Evolutionary conservation across 2,113 vertebrate genomes (phyloP).

Genomic region (Dasypus novemcinctus): DNA sequence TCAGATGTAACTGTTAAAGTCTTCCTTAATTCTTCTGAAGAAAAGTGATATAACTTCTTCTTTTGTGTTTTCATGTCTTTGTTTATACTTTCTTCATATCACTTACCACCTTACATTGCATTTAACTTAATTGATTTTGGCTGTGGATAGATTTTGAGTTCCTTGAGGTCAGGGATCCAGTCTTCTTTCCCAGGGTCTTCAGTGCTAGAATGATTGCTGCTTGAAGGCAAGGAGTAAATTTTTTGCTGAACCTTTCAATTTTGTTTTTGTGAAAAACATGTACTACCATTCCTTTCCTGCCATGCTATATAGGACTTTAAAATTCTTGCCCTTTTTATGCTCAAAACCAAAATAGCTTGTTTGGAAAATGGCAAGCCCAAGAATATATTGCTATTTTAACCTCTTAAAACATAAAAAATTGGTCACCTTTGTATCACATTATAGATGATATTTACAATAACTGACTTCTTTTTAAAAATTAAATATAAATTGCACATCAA

Average conservation of each 20-base stretch:
- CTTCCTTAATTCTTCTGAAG: not conserved
- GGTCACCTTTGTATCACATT: not conserved
- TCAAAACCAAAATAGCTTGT: not conserved
- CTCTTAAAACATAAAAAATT: not conserved
- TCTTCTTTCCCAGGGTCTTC: not conserved
- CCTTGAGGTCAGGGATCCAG: not conserved
- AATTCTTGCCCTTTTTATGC: not conserved
- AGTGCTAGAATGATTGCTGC: not conserved
- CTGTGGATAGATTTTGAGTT: not conserved
- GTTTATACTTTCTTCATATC: not conserved
- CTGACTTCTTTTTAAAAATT: not conserved
- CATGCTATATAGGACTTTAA: not conserved
- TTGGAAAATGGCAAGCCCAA: not conserved
- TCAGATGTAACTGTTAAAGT: not conserved
- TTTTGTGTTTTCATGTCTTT: not conserved
- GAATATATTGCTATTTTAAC: not conserved
- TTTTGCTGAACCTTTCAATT: not conserved
- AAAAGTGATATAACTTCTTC: not conserved
- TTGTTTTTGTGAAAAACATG: not conserved
- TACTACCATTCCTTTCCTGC: not conserved
- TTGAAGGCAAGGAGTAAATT: not conserved
- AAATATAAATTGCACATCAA: not conserved
- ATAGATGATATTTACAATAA: not conserved
- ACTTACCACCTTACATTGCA: not conserved
- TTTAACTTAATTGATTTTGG: slow-evolving; percentile 24